Conservation (phyloP, 2,888 invertebrate genomes). For the Leucoptera coffeella region DNA sequence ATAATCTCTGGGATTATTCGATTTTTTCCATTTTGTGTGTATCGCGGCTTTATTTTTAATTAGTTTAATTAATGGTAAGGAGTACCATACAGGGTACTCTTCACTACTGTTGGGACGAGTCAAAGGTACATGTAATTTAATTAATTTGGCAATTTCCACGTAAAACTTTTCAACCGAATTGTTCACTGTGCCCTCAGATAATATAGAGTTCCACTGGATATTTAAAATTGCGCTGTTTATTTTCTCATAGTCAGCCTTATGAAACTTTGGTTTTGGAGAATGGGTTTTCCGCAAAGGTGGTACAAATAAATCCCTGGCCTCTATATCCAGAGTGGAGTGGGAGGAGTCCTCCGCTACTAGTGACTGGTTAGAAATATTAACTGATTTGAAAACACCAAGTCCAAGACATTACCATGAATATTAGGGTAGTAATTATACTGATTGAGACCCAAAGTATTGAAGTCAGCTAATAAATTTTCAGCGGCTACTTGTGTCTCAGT, state of each 20-base stretch:
- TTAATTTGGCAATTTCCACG: not conserved
- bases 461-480: not conserved
- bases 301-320: too few relatives aligned
- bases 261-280: not conserved
- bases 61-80: not conserved
- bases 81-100: not conserved
- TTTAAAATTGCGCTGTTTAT: not conserved
- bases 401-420: too few relatives aligned
- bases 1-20: not conserved
- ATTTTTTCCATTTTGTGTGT: not conserved
- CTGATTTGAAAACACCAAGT: not conserved
- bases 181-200: not conserved
- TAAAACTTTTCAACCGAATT: not conserved
- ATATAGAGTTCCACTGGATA: not conserved
- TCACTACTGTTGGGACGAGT: not conserved
- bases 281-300: too few relatives aligned
- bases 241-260: not conserved
- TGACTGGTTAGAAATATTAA: not conserved
- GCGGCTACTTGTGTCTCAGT: not conserved
- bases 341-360: too few relatives aligned
- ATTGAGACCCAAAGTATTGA: not conserved
- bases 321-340: too few relatives aligned
- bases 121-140: not conserved
- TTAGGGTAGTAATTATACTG: not conserved
- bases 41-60: not conserved